Conservation (phyloP, 2,113 vertebrate genomes). For the Uria lomvia region DNA sequence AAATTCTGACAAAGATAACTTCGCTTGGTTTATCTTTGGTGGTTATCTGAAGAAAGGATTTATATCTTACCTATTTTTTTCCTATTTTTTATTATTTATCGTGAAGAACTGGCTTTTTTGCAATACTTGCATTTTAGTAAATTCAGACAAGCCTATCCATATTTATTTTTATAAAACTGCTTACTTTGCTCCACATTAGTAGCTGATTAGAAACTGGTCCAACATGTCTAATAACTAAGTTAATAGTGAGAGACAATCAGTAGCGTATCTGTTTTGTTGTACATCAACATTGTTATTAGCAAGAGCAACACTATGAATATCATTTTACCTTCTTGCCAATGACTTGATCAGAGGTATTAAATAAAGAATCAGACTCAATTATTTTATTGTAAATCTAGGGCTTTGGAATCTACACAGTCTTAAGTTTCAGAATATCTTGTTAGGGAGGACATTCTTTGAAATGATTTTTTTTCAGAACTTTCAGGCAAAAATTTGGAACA, state of each 20-base stretch:
- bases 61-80: background rate
- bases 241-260: background rate
- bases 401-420: background rate
- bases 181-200: background rate
- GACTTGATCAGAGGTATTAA: background rate
- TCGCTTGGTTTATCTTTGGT: background rate
- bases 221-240: background rate
- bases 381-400: background rate
- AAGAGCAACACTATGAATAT: background rate
- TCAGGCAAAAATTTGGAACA: background rate
- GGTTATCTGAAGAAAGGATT: background rate
- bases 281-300: background rate
- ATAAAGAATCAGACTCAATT: background rate
- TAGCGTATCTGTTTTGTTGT: background rate
- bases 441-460: background rate
- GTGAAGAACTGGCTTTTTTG: background rate
- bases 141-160: background rate
- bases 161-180: background rate
- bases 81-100: background rate
- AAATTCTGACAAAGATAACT: background rate
- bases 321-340: background rate
- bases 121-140: background rate
- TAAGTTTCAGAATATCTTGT: background rate
- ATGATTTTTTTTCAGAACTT: background rate
- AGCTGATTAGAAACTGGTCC: background rate